phyloP scores from a whole-genome alignment of 2,888 invertebrate genomes.

The Dolichomitus sp. region DNA sequence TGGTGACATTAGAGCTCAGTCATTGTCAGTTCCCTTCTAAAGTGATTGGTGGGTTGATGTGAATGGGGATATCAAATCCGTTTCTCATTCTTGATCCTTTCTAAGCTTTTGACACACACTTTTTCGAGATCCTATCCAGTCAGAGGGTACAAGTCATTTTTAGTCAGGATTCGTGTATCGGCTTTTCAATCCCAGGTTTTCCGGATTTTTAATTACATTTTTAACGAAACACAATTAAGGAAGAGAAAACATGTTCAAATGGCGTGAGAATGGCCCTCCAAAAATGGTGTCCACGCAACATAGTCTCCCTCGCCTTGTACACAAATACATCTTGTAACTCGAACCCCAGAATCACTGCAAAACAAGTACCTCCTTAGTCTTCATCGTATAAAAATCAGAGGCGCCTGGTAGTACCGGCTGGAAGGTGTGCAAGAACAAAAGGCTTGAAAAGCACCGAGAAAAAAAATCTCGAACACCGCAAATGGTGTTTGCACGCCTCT shows the following conservation, averaged over 20 bases:
- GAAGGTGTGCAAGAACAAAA: conserved; percentile 39
- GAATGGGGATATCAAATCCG: neutral
- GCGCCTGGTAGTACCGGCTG: neutral
- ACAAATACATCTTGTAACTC: conserved; percentile 29
- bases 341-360: neutral
- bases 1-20: neutral
- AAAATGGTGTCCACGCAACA: neutral
- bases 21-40: neutral
- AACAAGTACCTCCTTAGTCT: neutral
- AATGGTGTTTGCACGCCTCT: conserved; percentile 58
- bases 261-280: too few relatives aligned
- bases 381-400: conserved; percentile 25
- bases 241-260: neutral
- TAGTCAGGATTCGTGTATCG: too few relatives aligned
- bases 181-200: too few relatives aligned
- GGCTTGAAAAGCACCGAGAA: neutral
- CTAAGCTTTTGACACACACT: neutral
- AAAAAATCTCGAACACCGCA: conserved; percentile 42
- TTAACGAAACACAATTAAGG: too few relatives aligned
- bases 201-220: too few relatives aligned
- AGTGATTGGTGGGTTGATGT: neutral
- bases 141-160: too few relatives aligned
- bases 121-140: neutral
- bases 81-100: neutral
- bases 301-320: neutral